A percentile compares a stretch with the other conserved stretches of the same genome.
phyloP scores from a whole-genome alignment of 23 tunicate species.

The Halocynthia aurantium region DNA sequence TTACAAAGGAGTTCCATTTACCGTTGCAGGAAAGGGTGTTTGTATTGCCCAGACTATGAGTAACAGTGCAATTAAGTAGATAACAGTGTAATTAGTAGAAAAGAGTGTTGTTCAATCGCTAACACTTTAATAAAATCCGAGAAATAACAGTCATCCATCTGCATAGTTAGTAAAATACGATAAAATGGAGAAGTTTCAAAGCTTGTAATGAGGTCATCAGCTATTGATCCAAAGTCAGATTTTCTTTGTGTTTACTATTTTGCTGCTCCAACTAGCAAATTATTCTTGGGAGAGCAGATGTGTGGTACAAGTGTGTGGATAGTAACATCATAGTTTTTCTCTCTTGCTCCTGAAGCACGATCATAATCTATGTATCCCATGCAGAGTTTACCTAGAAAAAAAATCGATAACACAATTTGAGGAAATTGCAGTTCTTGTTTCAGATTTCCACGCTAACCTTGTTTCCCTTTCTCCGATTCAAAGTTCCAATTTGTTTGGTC shows the following conservation, averaged over 20 bases:
- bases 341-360: constrained; percentile 41
- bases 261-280: constrained; percentile 57
- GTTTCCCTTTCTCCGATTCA: constrained; percentile 53
- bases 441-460: constrained; percentile 26
- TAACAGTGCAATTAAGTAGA: constrained; percentile 61
- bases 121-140: no score
- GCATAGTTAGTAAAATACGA: no score
- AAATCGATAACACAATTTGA: background rate
- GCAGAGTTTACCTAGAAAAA: constrained; percentile 61
- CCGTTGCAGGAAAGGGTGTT: constrained; percentile 80
- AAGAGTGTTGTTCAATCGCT: no score
- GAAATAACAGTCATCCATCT: no score
- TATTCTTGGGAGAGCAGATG: constrained; percentile 88
- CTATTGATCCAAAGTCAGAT: background rate
- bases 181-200: no score
- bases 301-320: constrained; percentile 70
- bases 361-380: constrained; percentile 88
- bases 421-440: background rate
- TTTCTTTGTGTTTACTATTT: background rate
- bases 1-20: constrained; percentile 79
- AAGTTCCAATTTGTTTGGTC: constrained; percentile 95
- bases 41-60: constrained; percentile 58
- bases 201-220: no score
- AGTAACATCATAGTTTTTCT: constrained; percentile 28
- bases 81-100: background rate